Conservation (phyloP, 2,888 invertebrate genomes). For the Griposia aprilina region DNA sequence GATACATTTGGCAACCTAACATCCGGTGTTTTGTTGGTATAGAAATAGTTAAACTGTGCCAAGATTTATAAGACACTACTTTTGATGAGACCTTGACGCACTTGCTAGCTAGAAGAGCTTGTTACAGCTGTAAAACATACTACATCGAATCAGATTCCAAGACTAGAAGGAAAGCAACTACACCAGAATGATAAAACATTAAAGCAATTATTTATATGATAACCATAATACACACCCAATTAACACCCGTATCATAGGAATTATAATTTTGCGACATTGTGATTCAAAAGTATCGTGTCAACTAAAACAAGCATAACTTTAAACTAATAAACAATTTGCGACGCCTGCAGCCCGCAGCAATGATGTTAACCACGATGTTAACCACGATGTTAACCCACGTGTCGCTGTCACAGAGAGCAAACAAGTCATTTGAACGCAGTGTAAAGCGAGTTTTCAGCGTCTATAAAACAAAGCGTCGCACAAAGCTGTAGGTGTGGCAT, state of each 20-base stretch:
- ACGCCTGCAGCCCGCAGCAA: not conserved
- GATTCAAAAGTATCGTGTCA: not conserved
- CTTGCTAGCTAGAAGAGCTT: not conserved
- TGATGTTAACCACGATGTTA: no score
- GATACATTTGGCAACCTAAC: constrained; percentile 4
- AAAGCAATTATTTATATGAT: not conserved
- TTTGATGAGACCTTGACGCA: constrained; percentile 5
- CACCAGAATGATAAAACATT: not conserved
- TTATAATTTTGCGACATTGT: not conserved
- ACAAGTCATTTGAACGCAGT: constrained; percentile 33
- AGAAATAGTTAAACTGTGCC: constrained; percentile 16
- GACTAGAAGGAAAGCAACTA: not conserved
- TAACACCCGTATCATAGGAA: not conserved
- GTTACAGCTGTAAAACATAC: not conserved
- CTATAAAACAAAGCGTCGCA: constrained; percentile 55
- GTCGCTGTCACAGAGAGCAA: constrained; percentile 13
- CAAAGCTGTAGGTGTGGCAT: constrained; percentile 70
- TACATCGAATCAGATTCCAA: not conserved
- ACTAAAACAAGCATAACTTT: not conserved
- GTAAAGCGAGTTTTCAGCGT: constrained; percentile 41
- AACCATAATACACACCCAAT: not conserved
- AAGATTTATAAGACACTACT: constrained; percentile 12
- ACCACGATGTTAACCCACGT: not conserved
- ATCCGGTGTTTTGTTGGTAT: not conserved
- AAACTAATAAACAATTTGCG: not conserved